Evolutionary conservation across 2,888 invertebrate species (phyloP).

Genomic region (Nasonovia ribisnigri): DNA sequence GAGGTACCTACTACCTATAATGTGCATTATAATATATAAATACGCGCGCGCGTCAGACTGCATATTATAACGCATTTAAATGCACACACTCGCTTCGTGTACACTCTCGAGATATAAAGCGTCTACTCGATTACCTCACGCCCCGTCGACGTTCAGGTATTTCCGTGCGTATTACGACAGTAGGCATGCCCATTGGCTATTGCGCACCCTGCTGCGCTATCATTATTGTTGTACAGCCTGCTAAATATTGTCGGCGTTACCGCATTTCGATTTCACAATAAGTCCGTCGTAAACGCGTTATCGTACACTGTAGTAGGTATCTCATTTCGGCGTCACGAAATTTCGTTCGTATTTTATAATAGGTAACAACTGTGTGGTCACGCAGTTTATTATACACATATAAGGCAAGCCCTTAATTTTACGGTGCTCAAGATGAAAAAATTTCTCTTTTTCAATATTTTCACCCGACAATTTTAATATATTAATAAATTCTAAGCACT

Average conservation of each 20-base stretch:
- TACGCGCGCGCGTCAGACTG: background rate
- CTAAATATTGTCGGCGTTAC: background rate
- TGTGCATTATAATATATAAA: background rate
- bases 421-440: background rate
- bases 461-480: background rate
- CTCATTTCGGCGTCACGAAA: background rate
- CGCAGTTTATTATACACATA: background rate
- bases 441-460: background rate
- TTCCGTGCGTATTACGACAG: background rate
- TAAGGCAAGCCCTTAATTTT: background rate
- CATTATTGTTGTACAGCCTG: background rate
- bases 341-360: background rate
- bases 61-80: slow-evolving; percentile 50
- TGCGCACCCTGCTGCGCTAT: background rate
- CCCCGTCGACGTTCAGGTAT: slow-evolving; percentile 34
- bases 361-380: background rate
- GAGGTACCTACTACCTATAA: background rate
- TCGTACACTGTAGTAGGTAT: background rate
- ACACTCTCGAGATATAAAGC: background rate
- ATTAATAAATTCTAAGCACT: too few species aligned
- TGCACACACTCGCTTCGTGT: background rate
- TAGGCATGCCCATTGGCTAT: background rate
- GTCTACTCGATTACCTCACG: slow-evolving; percentile 51
- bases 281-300: background rate
- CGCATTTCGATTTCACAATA: background rate